phyloP scores from a whole-genome alignment of 2,888 invertebrate species.

The Deilephila elpenor region DNA sequence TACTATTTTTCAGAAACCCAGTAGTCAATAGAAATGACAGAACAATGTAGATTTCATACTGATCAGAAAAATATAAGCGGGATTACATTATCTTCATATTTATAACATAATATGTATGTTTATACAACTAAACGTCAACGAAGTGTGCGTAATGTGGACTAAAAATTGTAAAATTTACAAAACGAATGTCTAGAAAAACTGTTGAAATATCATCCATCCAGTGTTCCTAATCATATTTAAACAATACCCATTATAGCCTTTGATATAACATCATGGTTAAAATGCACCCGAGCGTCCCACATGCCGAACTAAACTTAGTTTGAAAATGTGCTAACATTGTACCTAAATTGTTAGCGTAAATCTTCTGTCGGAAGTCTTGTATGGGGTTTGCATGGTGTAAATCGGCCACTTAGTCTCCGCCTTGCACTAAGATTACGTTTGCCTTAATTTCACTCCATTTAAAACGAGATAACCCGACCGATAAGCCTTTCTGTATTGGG shows the following conservation, averaged over 20 bases:
- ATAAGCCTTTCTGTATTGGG: conserved; percentile 13
- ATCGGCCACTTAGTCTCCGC: conserved; percentile 40
- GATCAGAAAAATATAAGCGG: no score
- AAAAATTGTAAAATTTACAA: no score
- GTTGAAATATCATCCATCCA: no score
- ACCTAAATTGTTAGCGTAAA: conserved; percentile 52
- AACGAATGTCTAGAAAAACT: no score
- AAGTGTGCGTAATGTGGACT: no score
- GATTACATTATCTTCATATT: no score
- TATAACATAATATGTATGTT: no score
- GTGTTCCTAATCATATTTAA: not conserved
- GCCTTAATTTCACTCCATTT: conserved; percentile 29
- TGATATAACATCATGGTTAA: not conserved
- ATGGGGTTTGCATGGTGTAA: conserved; percentile 45
- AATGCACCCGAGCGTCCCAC: not conserved
- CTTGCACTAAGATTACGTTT: conserved; percentile 35
- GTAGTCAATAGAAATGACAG: no score
- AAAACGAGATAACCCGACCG: conserved; percentile 8
- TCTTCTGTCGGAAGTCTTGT: conserved; percentile 46
- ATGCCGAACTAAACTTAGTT: not conserved
- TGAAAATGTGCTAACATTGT: conserved; percentile 36
- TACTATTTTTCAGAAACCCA: no score
- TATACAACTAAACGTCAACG: no score
- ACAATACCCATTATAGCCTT: not conserved
- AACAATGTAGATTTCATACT: no score